Conservation (phyloP, 2,113 vertebrate genomes). For the Colaptes auratus region DNA sequence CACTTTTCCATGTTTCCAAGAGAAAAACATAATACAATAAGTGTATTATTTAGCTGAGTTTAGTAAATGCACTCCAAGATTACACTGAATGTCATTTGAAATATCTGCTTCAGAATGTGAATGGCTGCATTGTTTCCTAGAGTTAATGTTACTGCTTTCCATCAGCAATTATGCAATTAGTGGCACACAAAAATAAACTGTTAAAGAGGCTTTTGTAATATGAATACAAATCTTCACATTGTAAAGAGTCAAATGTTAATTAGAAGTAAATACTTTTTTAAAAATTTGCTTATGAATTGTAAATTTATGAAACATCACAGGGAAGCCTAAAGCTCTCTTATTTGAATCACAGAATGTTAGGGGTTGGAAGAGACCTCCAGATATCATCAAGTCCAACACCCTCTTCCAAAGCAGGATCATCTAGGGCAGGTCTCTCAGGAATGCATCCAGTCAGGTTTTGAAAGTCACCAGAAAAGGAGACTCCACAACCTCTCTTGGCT, state of each 20-base stretch:
- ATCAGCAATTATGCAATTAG: not conserved
- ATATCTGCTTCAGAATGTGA: not conserved
- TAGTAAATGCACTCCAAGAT: slow-evolving; percentile 5
- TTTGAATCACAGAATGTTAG: not conserved
- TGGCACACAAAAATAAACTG: not conserved
- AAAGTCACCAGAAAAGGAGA: no score
- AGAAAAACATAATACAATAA: not conserved
- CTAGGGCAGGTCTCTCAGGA: no score
- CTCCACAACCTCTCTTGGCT: no score
- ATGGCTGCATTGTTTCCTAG: not conserved
- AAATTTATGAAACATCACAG: not conserved
- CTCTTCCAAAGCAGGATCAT: no score
- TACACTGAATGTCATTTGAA: slow-evolving; percentile 51
- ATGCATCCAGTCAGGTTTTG: no score
- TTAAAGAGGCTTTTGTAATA: not conserved
- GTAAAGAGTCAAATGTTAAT: not conserved
- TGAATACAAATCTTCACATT: not conserved
- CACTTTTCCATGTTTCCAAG: not conserved
- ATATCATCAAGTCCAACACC: no score
- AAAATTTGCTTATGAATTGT: not conserved
- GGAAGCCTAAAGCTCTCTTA: not conserved
- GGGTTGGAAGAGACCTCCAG: no score
- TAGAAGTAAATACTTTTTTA: not conserved
- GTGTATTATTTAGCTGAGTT: not conserved
- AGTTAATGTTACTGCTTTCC: not conserved